Base-by-base conservation (phyloP, 2,888 invertebrate species). In the Mechanitis mazaeus region DNA sequence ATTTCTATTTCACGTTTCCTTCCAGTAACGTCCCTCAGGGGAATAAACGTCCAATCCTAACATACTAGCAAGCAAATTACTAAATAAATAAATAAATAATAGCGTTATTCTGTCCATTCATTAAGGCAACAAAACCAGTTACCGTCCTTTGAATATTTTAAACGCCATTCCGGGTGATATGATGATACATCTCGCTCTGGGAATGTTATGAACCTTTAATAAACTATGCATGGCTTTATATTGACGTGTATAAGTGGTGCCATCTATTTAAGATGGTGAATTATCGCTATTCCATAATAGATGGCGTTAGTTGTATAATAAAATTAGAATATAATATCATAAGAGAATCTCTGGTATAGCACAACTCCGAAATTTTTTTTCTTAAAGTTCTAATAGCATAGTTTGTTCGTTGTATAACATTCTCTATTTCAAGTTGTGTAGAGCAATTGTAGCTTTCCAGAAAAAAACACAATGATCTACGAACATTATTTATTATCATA, bases 121-220 rank as follows among this genome's bases (percentile, higher is more conserved):
- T 87, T 87, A 85, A 63, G 54, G 61, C 65, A 85, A 88, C 88
- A 87, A 87, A 88, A 85, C 81, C 84, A 77, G 87, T 88, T 88
- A 88, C 80, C 72, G 76, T 71, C 69, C 69, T 61, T 74, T 88
- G 87, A 88, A 88, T 88, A 87, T 85, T 89, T 88, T 79, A 88
- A 77, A 75, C 75, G 71, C 82, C 77, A 87, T 87, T 81, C 75
- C 81, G 79, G 71, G 73, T 72, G 72, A 84, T 85, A 84, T 85
- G 81, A 80, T 81, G 85, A 81, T 84, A 78, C 76, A 78, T 77
- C 76, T 77, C 81, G 76, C 77, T 68, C 63, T 69, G 86, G 84
- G 84, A 81, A 73, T 73, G 83, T 83, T 85, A 86, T 85, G 85
- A 84, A 81, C 79, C 75, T 71, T 68, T 72, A 71, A 84, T 87